A percentile compares a stretch with the other conserved stretches of the same genome.
Conservation (phyloP, 1,140 invertebrate species). For the Cotesia vestalis region DNA sequence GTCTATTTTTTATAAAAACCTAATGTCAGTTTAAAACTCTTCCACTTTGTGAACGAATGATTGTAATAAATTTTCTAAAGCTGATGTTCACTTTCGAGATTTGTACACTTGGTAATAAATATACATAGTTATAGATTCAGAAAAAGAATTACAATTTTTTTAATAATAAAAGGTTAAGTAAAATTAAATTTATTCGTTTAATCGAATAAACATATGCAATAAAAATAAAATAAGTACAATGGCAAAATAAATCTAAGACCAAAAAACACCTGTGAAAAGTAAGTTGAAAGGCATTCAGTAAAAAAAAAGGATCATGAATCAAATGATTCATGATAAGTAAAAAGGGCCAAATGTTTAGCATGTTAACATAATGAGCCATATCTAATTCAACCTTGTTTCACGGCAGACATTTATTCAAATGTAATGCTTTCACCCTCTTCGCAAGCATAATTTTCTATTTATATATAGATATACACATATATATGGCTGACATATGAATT, state of each 20-base stretch:
- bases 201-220: background rate
- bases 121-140: too few species aligned
- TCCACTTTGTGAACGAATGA: too few species aligned
- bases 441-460: slow-evolving; percentile 44
- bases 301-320: slow-evolving; percentile 35
- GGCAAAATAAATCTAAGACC: background rate
- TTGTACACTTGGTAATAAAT: too few species aligned
- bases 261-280: slow-evolving; percentile 22
- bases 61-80: too few species aligned
- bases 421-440: slow-evolving; percentile 56
- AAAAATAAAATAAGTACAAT: background rate
- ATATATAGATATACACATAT: slow-evolving; percentile 24
- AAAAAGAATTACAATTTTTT: too few species aligned
- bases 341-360: slow-evolving; percentile 54
- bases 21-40: too few species aligned
- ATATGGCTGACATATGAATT: slow-evolving; percentile 53
- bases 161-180: too few species aligned
- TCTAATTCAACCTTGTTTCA: slow-evolving; percentile 45
- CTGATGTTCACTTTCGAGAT: too few species aligned
- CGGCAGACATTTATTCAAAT: slow-evolving; percentile 61
- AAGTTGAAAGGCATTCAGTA: slow-evolving; percentile 32
- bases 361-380: slow-evolving; percentile 59
- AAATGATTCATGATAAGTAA: slow-evolving; percentile 35
- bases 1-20: too few species aligned
- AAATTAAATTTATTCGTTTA: too few species aligned